Evolutionary conservation across 1,140 invertebrate genomes (phyloP).

Genomic region (Heliconius hermathena): DNA sequence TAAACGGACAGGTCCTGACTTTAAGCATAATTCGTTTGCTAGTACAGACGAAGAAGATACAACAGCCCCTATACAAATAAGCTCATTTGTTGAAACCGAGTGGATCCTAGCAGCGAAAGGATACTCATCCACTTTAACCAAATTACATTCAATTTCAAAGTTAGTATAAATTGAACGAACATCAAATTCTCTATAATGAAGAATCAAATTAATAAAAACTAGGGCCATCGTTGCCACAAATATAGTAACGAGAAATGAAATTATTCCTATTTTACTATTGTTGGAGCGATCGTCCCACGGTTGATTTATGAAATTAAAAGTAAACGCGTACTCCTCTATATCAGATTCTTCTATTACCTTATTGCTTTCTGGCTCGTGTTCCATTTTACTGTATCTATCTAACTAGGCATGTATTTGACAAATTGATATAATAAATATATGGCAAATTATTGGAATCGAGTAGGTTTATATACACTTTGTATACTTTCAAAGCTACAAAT

Average conservation of each 20-base stretch:
- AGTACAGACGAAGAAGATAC: slow-evolving; percentile 54
- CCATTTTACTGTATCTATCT: slow-evolving; percentile 45
- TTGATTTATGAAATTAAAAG: slow-evolving; percentile 61
- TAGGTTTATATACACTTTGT: neutral
- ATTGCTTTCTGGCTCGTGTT: slow-evolving; percentile 53
- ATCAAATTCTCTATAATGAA: slow-evolving; percentile 57
- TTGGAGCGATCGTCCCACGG: slow-evolving; percentile 69
- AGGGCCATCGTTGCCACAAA: slow-evolving; percentile 55
- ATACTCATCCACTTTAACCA: slow-evolving; percentile 59
- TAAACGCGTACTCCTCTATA: slow-evolving; percentile 48
- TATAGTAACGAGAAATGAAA: slow-evolving; percentile 55
- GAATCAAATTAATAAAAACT: slow-evolving; percentile 58
- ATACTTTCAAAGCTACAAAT: neutral
- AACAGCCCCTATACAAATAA: slow-evolving; percentile 67
- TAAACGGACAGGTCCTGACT: slow-evolving; percentile 56
- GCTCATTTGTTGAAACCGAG: slow-evolving; percentile 53
- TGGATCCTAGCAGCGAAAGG: slow-evolving; percentile 65
- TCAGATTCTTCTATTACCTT: slow-evolving; percentile 48
- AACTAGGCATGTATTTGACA: neutral
- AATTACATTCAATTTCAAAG: slow-evolving; percentile 56
- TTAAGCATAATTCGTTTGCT: slow-evolving; percentile 60
- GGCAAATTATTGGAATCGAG: slow-evolving; percentile 1
- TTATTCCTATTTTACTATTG: slow-evolving; percentile 61
- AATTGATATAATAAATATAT: neutral
- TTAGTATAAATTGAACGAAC: slow-evolving; percentile 23